Evolutionary conservation across 92 coral and sea anemone species (phyloP).

Genomic region (Scolanthus callimorphus): DNA sequence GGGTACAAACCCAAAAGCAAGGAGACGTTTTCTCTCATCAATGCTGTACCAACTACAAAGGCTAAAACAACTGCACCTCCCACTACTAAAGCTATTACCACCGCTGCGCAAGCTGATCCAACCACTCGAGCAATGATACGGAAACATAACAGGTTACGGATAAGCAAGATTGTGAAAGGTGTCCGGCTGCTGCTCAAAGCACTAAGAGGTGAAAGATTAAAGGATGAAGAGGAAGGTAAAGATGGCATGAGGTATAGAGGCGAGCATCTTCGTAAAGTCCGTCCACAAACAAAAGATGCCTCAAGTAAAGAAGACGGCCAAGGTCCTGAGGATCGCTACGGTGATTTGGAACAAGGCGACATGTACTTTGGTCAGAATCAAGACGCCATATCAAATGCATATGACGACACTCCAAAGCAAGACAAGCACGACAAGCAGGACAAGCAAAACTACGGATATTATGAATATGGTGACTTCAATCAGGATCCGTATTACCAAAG

Average conservation of each 20-base stretch:
- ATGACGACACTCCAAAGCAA: background rate
- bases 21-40: constrained; percentile 12
- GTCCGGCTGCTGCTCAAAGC: constrained; percentile 23
- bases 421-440: background rate
- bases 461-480: background rate
- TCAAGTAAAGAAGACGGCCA: background rate
- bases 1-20: constrained; percentile 8
- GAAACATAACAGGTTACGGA: background rate
- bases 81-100: background rate
- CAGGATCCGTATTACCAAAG: constrained; percentile 1
- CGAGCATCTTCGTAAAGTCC: background rate
- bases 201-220: background rate
- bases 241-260: background rate
- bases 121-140: background rate
- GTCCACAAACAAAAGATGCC: background rate
- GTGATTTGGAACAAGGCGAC: background rate
- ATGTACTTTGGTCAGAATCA: no score
- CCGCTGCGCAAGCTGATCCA: background rate
- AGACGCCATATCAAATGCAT: no score
- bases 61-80: background rate
- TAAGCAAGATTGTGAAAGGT: constrained; percentile 16
- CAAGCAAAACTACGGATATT: background rate
- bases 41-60: constrained; percentile 20
- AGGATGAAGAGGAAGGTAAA: background rate
- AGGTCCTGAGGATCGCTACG: background rate